A percentile compares a stretch with the other conserved stretches of the same genome.
These are phyloP conservation scores for Symphodus melops DNA, from an alignment of 2,113 vertebrate genomes.

Conservation along the genomic window DNA sequence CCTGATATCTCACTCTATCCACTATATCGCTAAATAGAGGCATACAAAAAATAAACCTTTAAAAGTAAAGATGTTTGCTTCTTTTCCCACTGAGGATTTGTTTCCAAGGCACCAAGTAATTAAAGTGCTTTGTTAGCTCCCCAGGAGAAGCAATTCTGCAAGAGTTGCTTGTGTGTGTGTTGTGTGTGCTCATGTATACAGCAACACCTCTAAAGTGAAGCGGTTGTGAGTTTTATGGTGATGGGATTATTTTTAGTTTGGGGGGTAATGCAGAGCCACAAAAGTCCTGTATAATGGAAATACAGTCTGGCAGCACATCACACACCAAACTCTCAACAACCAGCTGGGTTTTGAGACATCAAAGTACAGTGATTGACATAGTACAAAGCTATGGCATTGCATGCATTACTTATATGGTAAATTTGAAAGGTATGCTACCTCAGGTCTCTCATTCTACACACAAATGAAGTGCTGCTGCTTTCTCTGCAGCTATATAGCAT, in stretches of 20 bases:
- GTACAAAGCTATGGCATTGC: neutral
- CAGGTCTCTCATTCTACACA: neutral
- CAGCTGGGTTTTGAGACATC: neutral
- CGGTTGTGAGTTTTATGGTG: conserved; percentile 26
- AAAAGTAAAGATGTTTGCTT: neutral
- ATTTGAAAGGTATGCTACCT: neutral
- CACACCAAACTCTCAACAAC: neutral
- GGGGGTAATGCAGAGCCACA: conserved; percentile 1
- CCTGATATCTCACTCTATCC: too few species aligned
- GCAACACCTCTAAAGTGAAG: neutral
- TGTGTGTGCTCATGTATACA: neutral
- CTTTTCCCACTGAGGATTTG: neutral
- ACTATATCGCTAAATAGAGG: too few species aligned
- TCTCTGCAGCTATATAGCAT: neutral
- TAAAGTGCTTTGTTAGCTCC: conserved; percentile 13
- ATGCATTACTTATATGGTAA: neutral
- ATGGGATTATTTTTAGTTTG: conserved; percentile 9
- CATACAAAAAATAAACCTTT: too few species aligned
- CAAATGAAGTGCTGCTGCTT: neutral
- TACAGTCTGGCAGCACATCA: conserved; percentile 20
- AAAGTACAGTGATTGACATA: neutral
- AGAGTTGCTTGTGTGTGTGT: neutral
- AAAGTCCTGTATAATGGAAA: conserved; percentile 12
- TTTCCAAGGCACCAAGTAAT: neutral
- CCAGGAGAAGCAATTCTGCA: neutral